Percentiles rank a stretch among this genome's conserved stretches.
Conservation (phyloP, 1,140 invertebrate genomes). For the Theocolax elegans region DNA sequence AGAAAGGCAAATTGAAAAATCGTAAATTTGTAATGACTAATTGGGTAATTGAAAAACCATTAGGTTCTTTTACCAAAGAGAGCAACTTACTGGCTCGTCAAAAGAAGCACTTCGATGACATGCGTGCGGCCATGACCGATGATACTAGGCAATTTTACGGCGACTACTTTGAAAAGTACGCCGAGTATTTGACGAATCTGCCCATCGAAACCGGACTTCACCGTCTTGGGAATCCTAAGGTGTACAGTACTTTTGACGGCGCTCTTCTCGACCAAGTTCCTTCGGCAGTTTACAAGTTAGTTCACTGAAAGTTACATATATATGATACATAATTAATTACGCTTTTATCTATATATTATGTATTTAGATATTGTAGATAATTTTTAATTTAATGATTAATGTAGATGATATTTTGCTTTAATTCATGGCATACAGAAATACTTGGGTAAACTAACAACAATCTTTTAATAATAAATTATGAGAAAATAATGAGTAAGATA, state of each 20-base stretch:
- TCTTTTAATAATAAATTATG: too few species aligned
- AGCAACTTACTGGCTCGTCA: constrained; percentile 72
- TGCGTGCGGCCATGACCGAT: constrained; percentile 66
- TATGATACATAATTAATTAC: too few species aligned
- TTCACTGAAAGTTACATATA: constrained; percentile 48
- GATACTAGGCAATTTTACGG: constrained; percentile 69
- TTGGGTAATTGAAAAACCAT: too few species aligned
- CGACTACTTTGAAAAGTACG: constrained; percentile 70
- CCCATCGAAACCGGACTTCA: constrained; percentile 30
- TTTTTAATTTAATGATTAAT: too few species aligned
- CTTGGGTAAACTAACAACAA: too few species aligned
- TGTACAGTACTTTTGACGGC: constrained; percentile 66
- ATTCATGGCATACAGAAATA: too few species aligned
- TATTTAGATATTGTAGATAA: too few species aligned
- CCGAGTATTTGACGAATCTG: constrained; percentile 65
- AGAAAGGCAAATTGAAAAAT: too few species aligned
- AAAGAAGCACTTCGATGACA: constrained; percentile 65
- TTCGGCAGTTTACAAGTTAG: constrained; percentile 67
- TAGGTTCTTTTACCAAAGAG: constrained; percentile 69
- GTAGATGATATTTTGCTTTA: too few species aligned
- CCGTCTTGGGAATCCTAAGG: background rate
- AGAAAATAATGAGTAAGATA: too few species aligned
- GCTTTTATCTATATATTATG: too few species aligned
- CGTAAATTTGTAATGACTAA: background rate
- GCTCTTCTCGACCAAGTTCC: constrained; percentile 68